These are phyloP conservation scores for Bemisia tabaci DNA, from an alignment of 1,140 invertebrate genomes.

Conservation along the genomic window DNA sequence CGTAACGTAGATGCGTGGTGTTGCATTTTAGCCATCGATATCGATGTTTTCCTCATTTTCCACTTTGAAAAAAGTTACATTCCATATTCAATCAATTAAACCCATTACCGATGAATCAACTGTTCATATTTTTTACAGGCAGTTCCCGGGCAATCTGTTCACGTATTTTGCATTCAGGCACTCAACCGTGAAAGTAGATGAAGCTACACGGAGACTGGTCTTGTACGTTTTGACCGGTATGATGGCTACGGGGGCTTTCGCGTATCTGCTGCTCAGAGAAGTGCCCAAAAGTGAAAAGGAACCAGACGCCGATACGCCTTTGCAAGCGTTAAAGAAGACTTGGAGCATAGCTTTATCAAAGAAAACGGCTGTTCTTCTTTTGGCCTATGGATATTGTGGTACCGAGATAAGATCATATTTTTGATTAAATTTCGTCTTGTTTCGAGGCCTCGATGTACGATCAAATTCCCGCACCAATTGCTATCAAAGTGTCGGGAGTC, in stretches of 20 bases:
- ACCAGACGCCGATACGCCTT: conserved; percentile 27
- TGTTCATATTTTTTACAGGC: no score
- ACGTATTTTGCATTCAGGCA: not conserved
- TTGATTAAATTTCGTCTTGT: no score
- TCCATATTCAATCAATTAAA: no score
- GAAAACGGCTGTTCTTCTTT: conserved; percentile 71
- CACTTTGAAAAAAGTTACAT: no score
- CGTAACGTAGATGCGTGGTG: no score
- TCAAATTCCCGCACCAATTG: no score
- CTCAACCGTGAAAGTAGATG: not conserved
- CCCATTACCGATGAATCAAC: no score
- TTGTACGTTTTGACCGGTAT: not conserved
- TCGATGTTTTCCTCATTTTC: no score
- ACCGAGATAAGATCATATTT: no score
- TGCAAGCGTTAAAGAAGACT: conserved; percentile 55
- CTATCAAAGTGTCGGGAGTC: no score
- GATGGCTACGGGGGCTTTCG: not conserved
- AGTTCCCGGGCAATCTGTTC: not conserved
- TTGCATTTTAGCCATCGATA: no score
- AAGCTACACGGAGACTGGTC: not conserved
- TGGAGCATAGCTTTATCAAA: conserved; percentile 58
- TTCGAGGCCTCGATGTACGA: no score
- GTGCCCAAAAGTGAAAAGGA: not conserved
- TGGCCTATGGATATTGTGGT: conserved; percentile 84
- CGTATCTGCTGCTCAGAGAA: not conserved